Conservation (phyloP, 2,797 vertebrate genomes). For the Ptychobarbus kaznakovi region DNA sequence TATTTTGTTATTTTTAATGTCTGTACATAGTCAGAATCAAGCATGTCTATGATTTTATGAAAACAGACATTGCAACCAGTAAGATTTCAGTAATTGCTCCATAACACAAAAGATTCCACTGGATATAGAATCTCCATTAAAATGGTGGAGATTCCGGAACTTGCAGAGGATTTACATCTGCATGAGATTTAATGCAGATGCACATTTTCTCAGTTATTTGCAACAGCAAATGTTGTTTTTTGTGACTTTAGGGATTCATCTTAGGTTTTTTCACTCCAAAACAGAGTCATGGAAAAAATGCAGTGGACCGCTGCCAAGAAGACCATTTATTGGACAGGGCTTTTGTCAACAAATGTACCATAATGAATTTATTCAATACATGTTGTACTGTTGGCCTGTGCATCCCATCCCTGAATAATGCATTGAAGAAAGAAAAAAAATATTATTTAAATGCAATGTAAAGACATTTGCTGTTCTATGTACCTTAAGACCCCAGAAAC, state of each 20-base stretch:
- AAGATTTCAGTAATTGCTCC: background rate
- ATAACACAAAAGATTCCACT: background rate
- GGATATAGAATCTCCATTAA: background rate
- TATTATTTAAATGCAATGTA: background rate
- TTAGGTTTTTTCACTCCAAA: background rate
- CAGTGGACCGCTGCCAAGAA: background rate
- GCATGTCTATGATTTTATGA: background rate
- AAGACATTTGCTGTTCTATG: background rate
- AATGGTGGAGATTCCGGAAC: background rate
- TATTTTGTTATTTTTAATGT: background rate
- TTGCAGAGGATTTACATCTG: background rate
- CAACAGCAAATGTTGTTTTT: background rate
- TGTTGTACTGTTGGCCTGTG: background rate
- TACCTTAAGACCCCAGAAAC: background rate
- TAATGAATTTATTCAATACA: background rate
- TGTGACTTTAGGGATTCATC: background rate
- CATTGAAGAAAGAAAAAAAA: constrained; percentile 6
- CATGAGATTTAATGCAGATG: background rate
- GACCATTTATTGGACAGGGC: background rate
- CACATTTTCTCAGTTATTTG: background rate
- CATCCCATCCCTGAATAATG: background rate
- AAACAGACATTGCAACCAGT: background rate
- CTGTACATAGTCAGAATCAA: background rate
- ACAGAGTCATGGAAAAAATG: background rate
- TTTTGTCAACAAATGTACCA: background rate